Conservation (phyloP, 1,140 invertebrate species). For the Gonatopus flavifemur region DNA sequence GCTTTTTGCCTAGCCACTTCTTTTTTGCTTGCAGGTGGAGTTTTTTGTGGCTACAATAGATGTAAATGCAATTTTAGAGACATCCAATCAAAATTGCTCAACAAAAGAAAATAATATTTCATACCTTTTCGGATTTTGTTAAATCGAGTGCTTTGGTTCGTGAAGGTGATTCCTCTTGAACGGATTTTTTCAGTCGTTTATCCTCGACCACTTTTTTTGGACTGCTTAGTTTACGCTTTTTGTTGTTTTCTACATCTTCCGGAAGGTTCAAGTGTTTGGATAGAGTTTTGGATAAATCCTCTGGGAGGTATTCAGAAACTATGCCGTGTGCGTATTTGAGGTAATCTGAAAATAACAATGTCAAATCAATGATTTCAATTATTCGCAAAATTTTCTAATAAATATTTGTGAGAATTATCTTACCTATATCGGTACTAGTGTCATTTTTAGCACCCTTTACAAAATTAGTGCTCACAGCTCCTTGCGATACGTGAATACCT, state of each 20-base stretch:
- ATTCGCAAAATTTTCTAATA: too few relatives aligned
- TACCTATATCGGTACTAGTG: conserved; percentile 51
- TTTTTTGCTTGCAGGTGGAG: conserved; percentile 61
- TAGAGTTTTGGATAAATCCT: conserved; percentile 65
- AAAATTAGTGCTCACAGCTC: conserved; percentile 72
- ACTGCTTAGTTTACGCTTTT: conserved; percentile 62
- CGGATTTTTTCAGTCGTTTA: conserved; percentile 46
- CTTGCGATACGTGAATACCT: conserved; percentile 69
- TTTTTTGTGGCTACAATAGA: conserved; percentile 48
- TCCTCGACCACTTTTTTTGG: conserved; percentile 40
- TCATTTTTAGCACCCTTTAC: conserved; percentile 63
- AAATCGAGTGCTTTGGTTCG: conserved; percentile 42
- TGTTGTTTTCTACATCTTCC: conserved; percentile 59
- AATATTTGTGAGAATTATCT: conserved; percentile 11
- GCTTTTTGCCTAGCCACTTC: conserved; percentile 73
- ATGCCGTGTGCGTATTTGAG: conserved; percentile 70
- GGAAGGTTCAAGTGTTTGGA: conserved; percentile 65
- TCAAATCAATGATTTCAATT: conserved; percentile 3
- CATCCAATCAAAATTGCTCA: not conserved
- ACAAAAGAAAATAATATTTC: not conserved
- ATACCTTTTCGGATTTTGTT: conserved; percentile 50
- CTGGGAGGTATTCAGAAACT: conserved; percentile 69
- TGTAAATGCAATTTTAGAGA: not conserved
- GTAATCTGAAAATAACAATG: conserved; percentile 59
- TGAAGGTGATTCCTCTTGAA: conserved; percentile 27